Evolutionary conservation across 2,113 vertebrate species (phyloP), one percentile per base, ranked within the genome.

Genomic region (Coturnix japonica): DNA sequence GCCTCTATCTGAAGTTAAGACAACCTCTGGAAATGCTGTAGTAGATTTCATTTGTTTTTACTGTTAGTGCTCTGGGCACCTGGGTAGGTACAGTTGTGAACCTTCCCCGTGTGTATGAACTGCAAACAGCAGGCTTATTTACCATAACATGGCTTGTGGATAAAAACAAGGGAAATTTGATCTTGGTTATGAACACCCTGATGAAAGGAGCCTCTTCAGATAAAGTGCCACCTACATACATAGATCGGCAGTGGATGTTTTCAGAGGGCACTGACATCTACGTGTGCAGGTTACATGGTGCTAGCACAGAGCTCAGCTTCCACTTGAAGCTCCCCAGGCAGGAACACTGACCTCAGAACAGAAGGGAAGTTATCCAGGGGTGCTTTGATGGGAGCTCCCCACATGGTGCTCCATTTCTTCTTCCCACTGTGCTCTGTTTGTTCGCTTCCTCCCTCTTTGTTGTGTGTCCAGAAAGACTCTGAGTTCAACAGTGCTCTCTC

Each of bases 361-460:
- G 80, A 91, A 1, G 0, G 86, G 74, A 89, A 92, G 12, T 76
- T 61, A 85, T 9, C 44, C 18, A 51, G 44, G 3, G 19, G 61
- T 92, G 61, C 76, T 94, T 89, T 84, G 81, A 72, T 31, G 94
- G 73, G 57, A 90, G 31, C 53, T 89, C 65, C 57, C 87, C n/a
- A n/a, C 47, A 69, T 6, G 19, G n/a, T 67, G 39, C 22, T 94
- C 75, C 82, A 72, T 81, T 93, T 79, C 35, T 75, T 67, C 64
- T 84, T 92, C 76, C 88, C 39, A 85, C 67, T 80, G 78, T 0
- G 22, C 56, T 83, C 33, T 57, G 67, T 90, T 77, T 56, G 71
- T 90, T 77, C 19, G 0, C 88, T 95, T 96, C 88, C 91, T 86
- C 28, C 11, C 12, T 2, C 93, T 95, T 95, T 96, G 91, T 94